A percentile compares a stretch with the other conserved stretches of the same genome.
Conservation (phyloP, 2,797 vertebrate genomes). For the Psittacula derbiana region DNA sequence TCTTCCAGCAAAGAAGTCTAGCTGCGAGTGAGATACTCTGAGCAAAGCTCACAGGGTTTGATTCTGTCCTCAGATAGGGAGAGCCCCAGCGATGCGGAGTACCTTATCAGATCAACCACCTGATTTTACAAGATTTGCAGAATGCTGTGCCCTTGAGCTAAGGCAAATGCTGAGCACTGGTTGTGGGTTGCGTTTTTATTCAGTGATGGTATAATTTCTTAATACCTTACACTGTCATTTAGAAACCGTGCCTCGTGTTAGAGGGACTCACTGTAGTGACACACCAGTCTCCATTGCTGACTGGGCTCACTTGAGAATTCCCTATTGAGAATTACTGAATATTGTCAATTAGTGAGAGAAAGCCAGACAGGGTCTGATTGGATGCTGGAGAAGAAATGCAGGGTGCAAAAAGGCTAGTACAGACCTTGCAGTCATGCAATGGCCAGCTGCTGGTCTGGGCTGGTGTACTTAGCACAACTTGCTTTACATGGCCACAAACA, state of each 20-base stretch:
- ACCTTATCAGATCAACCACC: slow-evolving; percentile 54
- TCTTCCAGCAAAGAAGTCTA: slow-evolving; percentile 37
- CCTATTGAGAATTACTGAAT: not conserved
- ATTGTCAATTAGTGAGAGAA: not conserved
- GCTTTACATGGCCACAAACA: not conserved
- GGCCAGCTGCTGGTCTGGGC: not conserved
- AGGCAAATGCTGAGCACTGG: not conserved
- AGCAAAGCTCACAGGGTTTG: slow-evolving; percentile 38
- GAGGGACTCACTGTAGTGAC: not conserved
- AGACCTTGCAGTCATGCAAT: not conserved
- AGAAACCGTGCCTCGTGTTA: not conserved
- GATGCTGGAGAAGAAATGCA: not conserved
- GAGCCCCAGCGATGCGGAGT: not conserved
- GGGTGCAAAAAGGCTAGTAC: not conserved
- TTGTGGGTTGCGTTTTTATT: not conserved
- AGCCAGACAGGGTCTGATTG: not conserved
- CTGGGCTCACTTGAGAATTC: not conserved
- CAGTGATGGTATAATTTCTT: not conserved
- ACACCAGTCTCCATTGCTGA: not conserved
- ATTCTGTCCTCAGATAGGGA: slow-evolving; percentile 55
- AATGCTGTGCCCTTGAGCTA: slow-evolving; percentile 25
- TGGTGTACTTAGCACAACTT: not conserved
- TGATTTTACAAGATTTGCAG: slow-evolving; percentile 67
- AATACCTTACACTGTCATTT: not conserved
- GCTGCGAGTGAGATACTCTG: not conserved